A percentile compares a stretch with the other conserved stretches of the same genome.
phyloP scores from a whole-genome alignment of 2,888 invertebrate species.

The Elmis aenea region DNA sequence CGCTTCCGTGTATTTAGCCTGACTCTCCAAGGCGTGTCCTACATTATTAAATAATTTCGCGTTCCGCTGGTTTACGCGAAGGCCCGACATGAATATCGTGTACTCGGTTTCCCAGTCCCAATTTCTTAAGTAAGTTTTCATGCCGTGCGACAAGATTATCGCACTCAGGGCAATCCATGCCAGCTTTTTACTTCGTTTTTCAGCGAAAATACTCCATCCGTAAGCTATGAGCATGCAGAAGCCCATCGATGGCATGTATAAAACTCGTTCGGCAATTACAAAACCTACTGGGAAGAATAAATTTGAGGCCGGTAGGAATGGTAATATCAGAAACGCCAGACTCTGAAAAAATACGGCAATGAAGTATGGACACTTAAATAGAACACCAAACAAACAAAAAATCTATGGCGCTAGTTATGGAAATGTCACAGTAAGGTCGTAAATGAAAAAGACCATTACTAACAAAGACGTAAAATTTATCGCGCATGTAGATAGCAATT shows the following conservation, averaged over 20 bases:
- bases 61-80: conserved; percentile 81
- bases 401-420: neutral
- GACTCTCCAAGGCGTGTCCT: conserved; percentile 88
- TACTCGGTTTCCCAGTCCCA: conserved; percentile 93
- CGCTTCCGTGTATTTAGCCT: conserved; percentile 68
- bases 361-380: neutral
- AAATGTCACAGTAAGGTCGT: neutral
- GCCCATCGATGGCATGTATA: conserved; percentile 97
- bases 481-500: no score
- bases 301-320: conserved; percentile 94
- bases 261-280: conserved; percentile 90
- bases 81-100: conserved; percentile 87
- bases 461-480: no score
- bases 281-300: conserved; percentile 97
- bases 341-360: conserved; percentile 70
- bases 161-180: conserved; percentile 59
- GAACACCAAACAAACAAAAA: neutral
- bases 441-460: no score
- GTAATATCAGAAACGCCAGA: conserved; percentile 79
- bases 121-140: conserved; percentile 83
- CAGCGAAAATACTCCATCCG: conserved; percentile 69
- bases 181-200: conserved; percentile 60
- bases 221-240: conserved; percentile 89
- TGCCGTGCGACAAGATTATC: conserved; percentile 71
- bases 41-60: conserved; percentile 97